Percentiles rank a stretch among this genome's conserved stretches.
Conservation (phyloP, 2,113 vertebrate genomes). For the Leptobrachium ailaonicum region DNA sequence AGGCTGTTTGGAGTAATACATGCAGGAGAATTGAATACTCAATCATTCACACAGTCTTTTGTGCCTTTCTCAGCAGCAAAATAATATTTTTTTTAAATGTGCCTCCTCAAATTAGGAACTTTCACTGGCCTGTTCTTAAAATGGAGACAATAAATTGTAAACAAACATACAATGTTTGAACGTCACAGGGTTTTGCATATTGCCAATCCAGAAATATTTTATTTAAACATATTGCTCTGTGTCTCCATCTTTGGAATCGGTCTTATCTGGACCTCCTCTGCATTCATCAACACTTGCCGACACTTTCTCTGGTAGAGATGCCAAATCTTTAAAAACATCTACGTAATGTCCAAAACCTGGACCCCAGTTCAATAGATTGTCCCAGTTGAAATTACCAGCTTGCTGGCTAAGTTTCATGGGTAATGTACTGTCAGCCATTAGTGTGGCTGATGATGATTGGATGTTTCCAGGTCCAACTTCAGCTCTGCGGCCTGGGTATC, state of each 20-base stretch:
- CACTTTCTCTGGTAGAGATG: constrained; percentile 87
- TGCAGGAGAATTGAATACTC: constrained; percentile 66
- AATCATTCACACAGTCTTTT: constrained; percentile 63
- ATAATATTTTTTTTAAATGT: constrained; percentile 68
- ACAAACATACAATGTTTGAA: constrained; percentile 57
- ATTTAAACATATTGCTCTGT: constrained; percentile 92
- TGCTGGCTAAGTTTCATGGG: constrained; percentile 82
- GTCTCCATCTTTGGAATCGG: constrained; percentile 84
- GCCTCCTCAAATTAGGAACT: constrained; percentile 58
- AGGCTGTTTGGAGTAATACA: constrained; percentile 62
- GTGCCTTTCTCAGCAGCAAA: constrained; percentile 74
- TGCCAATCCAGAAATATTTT: constrained; percentile 44
- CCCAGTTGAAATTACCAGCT: constrained; percentile 90
- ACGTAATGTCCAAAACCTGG: constrained; percentile 96
- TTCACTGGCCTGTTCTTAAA: constrained; percentile 63
- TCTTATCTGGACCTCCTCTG: constrained; percentile 78
- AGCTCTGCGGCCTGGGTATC: constrained; percentile 86
- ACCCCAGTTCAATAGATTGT: constrained; percentile 97
- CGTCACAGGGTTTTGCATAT: constrained; percentile 33
- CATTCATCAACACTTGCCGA: constrained; percentile 79
- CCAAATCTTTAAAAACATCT: constrained; percentile 96
- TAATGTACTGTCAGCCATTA: constrained; percentile 73
- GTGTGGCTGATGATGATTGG: constrained; percentile 51
- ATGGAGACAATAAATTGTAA: constrained; percentile 53
- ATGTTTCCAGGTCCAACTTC: constrained; percentile 78